These are phyloP conservation scores for Nesogale talazaci DNA, from an alignment of 2,113 vertebrate genomes.

Conservation along the genomic window DNA sequence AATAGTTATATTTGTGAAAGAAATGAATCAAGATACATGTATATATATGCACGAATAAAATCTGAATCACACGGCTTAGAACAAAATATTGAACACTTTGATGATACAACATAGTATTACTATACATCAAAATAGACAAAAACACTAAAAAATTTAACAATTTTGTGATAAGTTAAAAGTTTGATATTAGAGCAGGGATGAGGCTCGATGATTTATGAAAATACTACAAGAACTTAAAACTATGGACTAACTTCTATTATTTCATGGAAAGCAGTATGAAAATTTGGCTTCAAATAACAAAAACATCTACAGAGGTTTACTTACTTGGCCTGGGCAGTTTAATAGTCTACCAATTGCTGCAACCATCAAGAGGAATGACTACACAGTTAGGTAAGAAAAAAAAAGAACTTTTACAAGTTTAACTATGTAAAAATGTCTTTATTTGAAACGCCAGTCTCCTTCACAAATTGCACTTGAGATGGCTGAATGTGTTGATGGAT, in stretches of 20 bases:
- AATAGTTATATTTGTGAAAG: constrained; percentile 85
- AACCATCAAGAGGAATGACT: constrained; percentile 55
- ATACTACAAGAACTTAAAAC: constrained; percentile 62
- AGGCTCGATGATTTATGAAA: constrained; percentile 17
- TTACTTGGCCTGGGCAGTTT: constrained; percentile 15
- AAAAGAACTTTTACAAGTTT: background rate
- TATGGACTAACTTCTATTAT: constrained; percentile 46
- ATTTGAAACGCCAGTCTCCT: constrained; percentile 47
- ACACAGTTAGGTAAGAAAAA: background rate
- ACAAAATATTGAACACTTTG: constrained; percentile 69
- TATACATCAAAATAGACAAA: constrained; percentile 73
- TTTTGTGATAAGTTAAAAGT: constrained; percentile 71
- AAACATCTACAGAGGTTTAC: constrained; percentile 40
- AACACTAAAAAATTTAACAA: constrained; percentile 69
- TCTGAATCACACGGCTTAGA: constrained; percentile 72
- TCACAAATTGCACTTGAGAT: constrained; percentile 57
- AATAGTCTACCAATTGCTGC: background rate
- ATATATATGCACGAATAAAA: constrained; percentile 74
- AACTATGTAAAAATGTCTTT: constrained; percentile 35
- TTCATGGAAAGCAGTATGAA: constrained; percentile 48
- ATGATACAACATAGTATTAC: constrained; percentile 68
- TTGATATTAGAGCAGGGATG: background rate
- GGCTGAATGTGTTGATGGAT: constrained; percentile 24
- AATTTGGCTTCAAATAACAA: constrained; percentile 50
- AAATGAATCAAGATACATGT: constrained; percentile 79